Base-by-base conservation (phyloP, 2,797 vertebrate genomes). In the Dryobates pubescens region DNA sequence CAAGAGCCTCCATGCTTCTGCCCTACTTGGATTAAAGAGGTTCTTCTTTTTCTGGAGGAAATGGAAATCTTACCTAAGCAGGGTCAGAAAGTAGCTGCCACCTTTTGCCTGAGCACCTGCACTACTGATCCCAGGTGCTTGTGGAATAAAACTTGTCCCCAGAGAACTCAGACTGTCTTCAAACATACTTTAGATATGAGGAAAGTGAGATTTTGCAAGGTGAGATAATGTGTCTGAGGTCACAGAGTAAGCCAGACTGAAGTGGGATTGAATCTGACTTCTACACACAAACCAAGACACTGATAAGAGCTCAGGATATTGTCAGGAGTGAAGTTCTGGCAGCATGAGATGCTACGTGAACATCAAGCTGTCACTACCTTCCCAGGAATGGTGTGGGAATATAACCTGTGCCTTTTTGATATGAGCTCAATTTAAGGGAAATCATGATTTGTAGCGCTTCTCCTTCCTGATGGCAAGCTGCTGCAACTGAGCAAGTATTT, bases 391-490 rank as follows among this genome's bases (percentile, higher is more conserved):
- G 7, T 10, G 27, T 65, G 17, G 5, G 45, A 27, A 24, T 38
- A 18, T 17, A 56, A 38, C 7, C 2, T 15, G 12, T n/a, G 27
- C 2, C 3, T 2, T 76, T 80, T 73, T 0, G 2, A 19, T 19
- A 30, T 20, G 29, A 68, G 9, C 9, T 15, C 20, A 71, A 5
- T 45, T 74, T n/a, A 57, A 56, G 14, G 51, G 27, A 86, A 93
- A 56, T 30, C 36, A 11, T 30, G 17, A 7, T 70, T 20, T 69
- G 36, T 38, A 49, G 36, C 76, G 7, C 6, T 67, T 3, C 8
- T 47, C 17, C n/a, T 70, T 54, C 32, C 62, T n/a, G 19, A 70
- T 0, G 1, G 45, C 30, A 45, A 77, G 13, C 12, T 63, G 6
- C 17, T 36, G 24, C 13, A 80, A 8, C 11, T 38, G 38, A 76